Evolutionary conservation across 2,113 vertebrate species (phyloP).

Genomic region (Notechis scutatus): DNA sequence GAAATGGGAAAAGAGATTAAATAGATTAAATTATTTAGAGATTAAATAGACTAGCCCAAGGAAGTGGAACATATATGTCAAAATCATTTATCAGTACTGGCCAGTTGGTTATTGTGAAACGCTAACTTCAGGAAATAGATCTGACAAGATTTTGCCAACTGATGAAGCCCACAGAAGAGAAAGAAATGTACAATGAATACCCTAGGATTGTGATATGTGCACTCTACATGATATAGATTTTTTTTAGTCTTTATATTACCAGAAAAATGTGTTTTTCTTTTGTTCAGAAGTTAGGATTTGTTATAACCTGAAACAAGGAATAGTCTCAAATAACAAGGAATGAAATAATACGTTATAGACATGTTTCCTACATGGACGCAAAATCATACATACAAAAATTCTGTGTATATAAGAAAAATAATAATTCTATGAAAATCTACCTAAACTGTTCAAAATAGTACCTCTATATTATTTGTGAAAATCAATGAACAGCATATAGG

Average conservation of each 20-base stretch:
- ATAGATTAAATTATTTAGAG: neutral
- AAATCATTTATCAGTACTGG: neutral
- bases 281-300: neutral
- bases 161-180: neutral
- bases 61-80: neutral
- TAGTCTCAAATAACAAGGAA: too few species aligned
- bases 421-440: neutral
- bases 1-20: neutral
- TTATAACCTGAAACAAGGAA: too few species aligned
- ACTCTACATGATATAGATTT: neutral
- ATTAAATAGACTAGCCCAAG: neutral
- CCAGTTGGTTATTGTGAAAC: neutral
- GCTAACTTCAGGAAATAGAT: neutral
- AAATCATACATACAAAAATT: neutral
- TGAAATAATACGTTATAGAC: too few species aligned
- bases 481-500: neutral
- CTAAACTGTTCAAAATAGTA: neutral
- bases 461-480: neutral
- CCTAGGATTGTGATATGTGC: neutral
- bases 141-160: neutral
- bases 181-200: neutral
- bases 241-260: neutral
- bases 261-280: neutral
- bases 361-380: neutral
- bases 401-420: neutral